Percentiles rank a stretch among this genome's conserved stretches.
phyloP scores from a whole-genome alignment of 1,140 invertebrate genomes.

The Orussus abietinus region DNA sequence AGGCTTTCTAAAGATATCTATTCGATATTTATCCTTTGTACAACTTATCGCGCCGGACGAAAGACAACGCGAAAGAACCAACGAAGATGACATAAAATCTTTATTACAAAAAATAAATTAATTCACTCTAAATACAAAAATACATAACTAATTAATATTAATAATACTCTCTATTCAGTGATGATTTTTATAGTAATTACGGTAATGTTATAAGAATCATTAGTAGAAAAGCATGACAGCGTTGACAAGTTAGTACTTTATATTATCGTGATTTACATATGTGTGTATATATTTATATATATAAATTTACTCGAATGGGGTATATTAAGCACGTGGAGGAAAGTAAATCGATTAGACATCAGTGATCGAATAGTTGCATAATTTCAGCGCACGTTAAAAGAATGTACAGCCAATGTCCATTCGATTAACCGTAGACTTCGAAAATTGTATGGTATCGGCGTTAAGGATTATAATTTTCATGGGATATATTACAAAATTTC shows the following conservation, averaged over 20 bases:
- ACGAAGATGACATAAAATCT: conserved; percentile 37
- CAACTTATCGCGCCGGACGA: not conserved
- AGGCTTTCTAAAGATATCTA: no score
- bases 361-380: no score
- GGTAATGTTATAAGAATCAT: conserved; percentile 24
- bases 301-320: no score
- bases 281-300: no score
- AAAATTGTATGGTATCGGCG: no score
- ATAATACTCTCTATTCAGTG: conserved; percentile 41
- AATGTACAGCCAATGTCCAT: no score
- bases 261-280: no score
- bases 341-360: not conserved
- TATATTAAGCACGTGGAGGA: not conserved
- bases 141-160: conserved; percentile 42
- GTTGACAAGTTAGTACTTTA: not conserved
- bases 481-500: no score
- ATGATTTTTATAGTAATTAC: conserved; percentile 28
- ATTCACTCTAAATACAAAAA: conserved; percentile 45
- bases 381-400: no score
- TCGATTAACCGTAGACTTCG: no score
- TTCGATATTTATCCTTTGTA: no score
- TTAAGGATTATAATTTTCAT: no score
- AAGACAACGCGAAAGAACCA: conserved; percentile 1
- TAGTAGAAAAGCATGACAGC: conserved; percentile 16
- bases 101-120: conserved; percentile 48